Percentiles rank a stretch among this genome's conserved stretches.
These are phyloP conservation scores for Centroberyx gerrardi DNA, from an alignment of 2,797 vertebrate genomes.

Conservation along the genomic window DNA sequence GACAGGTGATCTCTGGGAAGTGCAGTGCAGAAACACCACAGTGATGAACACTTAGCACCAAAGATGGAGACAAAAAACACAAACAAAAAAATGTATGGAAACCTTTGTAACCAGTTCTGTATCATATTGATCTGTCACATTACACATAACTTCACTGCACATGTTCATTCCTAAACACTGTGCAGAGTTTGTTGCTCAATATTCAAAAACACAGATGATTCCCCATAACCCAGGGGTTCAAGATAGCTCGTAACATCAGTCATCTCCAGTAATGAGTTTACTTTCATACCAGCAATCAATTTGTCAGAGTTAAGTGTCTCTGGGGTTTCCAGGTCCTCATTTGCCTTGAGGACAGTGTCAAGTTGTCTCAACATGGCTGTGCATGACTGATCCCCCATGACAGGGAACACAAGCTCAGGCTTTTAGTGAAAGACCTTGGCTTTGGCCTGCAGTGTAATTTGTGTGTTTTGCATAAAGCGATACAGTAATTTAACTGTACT, in stretches of 20 bases:
- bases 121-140: not conserved
- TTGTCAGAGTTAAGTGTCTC: conserved; percentile 40
- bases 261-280: conserved; percentile 59
- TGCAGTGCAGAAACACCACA: too few species aligned
- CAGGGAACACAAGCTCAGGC: conserved; percentile 9
- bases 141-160: conserved; percentile 6
- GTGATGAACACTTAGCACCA: too few species aligned
- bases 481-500: not conserved
- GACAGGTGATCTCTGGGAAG: too few species aligned
- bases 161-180: not conserved
- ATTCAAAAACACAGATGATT: conserved; percentile 37
- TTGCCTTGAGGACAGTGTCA: conserved; percentile 39
- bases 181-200: not conserved
- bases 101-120: not conserved
- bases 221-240: too few species aligned
- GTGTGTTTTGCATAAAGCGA: not conserved
- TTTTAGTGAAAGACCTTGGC: too few species aligned
- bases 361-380: conserved; percentile 44
- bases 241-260: conserved; percentile 20
- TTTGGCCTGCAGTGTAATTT: not conserved
- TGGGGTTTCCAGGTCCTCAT: conserved; percentile 32
- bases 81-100: too few species aligned
- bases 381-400: conserved; percentile 18
- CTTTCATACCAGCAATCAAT: conserved; percentile 33
- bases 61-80: too few species aligned